These are phyloP conservation scores for Siderastrea siderea DNA, from an alignment of 92 coral and sea anemone genomes.

Conservation along the genomic window DNA sequence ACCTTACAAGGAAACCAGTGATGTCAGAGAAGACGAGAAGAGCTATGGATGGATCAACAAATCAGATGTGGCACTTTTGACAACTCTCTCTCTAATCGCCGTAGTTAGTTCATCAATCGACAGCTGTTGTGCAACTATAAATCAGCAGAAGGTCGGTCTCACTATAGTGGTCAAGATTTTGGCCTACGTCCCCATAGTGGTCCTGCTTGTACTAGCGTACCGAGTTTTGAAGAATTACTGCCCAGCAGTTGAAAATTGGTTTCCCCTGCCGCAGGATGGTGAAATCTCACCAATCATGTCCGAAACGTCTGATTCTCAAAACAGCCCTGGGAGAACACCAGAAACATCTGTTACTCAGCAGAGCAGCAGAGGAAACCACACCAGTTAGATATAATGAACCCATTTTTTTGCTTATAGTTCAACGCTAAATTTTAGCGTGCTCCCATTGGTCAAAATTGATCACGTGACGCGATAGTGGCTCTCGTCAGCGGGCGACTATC, in stretches of 20 bases:
- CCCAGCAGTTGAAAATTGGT: not conserved
- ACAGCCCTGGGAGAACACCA: not conserved
- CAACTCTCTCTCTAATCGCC: constrained; percentile 79
- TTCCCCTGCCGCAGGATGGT: not conserved
- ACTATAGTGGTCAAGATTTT: constrained; percentile 43
- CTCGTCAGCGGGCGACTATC: no score
- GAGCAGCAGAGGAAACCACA: constrained; percentile 9
- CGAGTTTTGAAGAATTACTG: constrained; percentile 23
- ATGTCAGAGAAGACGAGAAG: constrained; percentile 31
- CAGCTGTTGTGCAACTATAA: constrained; percentile 10
- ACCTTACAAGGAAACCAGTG: constrained; percentile 79
- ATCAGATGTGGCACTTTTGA: constrained; percentile 83
- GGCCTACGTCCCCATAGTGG: constrained; percentile 78
- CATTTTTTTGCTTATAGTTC: no score
- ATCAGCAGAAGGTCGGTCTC: constrained; percentile 1
- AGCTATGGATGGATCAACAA: constrained; percentile 82
- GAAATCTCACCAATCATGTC: not conserved
- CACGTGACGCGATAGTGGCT: no score
- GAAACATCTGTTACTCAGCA: not conserved
- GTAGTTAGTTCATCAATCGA: constrained; percentile 71
- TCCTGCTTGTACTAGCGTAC: constrained; percentile 31
- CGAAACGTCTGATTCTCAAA: not conserved
- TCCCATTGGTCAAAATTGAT: no score
- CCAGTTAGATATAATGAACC: no score
- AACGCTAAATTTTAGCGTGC: no score